Evolutionary conservation across 2,888 invertebrate genomes (phyloP).

Genomic region (Iphiclides podalirius): DNA sequence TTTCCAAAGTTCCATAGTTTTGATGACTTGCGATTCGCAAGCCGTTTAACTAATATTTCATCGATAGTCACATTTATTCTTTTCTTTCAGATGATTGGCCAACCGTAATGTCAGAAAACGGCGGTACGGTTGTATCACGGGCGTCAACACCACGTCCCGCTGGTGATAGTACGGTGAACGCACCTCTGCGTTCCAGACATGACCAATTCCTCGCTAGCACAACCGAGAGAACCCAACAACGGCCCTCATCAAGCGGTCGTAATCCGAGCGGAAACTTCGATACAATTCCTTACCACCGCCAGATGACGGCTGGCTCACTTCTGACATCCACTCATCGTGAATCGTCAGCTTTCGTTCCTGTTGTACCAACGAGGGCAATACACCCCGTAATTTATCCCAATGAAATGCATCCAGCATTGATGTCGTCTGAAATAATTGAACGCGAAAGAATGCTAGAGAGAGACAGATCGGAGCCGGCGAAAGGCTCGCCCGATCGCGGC

Average conservation of each 20-base stretch:
- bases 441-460: constrained; percentile 76
- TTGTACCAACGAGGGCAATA: constrained; percentile 88
- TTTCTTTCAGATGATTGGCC: constrained; percentile 60
- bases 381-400: constrained; percentile 86
- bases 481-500: constrained; percentile 74
- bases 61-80: background rate
- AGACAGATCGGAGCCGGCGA: constrained; percentile 67
- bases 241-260: constrained; percentile 75
- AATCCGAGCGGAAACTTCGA: constrained; percentile 80
- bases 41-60: too few species aligned
- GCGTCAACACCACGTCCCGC: constrained; percentile 74
- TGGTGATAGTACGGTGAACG: constrained; percentile 64
- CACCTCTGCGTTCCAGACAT: constrained; percentile 77
- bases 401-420: constrained; percentile 84
- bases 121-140: constrained; percentile 66
- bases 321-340: constrained; percentile 83
- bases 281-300: constrained; percentile 83
- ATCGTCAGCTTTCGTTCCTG: constrained; percentile 92
- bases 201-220: constrained; percentile 81
- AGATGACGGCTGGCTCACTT: constrained; percentile 75
- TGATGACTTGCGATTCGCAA: too few species aligned
- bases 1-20: too few species aligned
- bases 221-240: constrained; percentile 65
- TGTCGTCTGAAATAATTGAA: constrained; percentile 80
- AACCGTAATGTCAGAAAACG: constrained; percentile 73